These are phyloP conservation scores for Chymomyza caudatula DNA, from an alignment of 2,888 invertebrate species.

Conservation along the genomic window DNA sequence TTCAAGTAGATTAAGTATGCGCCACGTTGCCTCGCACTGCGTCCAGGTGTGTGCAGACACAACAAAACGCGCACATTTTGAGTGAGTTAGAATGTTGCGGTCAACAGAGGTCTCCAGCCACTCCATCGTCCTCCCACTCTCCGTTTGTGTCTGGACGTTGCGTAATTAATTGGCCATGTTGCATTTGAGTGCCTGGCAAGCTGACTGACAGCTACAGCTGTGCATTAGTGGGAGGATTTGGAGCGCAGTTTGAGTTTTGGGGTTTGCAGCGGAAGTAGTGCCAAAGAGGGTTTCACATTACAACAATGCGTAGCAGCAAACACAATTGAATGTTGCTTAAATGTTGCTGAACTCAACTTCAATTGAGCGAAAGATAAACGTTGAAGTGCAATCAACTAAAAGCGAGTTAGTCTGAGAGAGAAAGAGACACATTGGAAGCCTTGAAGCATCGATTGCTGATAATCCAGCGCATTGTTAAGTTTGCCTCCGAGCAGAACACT, in stretches of 20 bases:
- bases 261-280: background rate
- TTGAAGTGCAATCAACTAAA: conserved; percentile 19
- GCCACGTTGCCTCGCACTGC: conserved; percentile 14
- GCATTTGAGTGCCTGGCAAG: conserved; percentile 56
- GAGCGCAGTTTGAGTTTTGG: background rate
- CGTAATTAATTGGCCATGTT: conserved; percentile 71
- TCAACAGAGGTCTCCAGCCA: conserved; percentile 14
- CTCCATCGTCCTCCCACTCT: background rate
- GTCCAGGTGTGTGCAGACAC: background rate
- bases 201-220: background rate
- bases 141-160: conserved; percentile 43
- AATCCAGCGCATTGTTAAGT: background rate
- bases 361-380: conserved; percentile 22
- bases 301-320: conserved; percentile 35
- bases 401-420: no score
- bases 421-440: no score
- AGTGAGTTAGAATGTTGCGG: conserved; percentile 36
- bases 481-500: background rate
- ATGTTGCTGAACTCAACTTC: conserved; percentile 10
- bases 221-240: conserved; percentile 23
- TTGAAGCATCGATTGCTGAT: background rate
- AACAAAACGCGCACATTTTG: background rate
- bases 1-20: conserved; percentile 48
- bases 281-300: conserved; percentile 49
- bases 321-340: conserved; percentile 50